Conservation (phyloP, 2,113 vertebrate species). For the Sisor rabdophorus region DNA sequence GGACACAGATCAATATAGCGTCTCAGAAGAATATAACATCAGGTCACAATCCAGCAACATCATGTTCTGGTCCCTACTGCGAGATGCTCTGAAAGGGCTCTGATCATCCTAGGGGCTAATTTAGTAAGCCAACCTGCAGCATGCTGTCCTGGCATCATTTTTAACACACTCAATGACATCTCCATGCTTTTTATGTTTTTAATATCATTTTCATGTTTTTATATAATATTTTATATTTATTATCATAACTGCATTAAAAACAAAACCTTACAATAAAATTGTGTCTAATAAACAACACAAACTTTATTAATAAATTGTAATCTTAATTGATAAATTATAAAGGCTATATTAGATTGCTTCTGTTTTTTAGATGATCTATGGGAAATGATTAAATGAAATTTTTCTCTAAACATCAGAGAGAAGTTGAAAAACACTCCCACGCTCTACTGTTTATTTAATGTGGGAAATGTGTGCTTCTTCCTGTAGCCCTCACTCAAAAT, state of each 20-base stretch:
- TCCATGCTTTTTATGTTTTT: not conserved
- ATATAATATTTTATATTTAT: not conserved
- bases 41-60: constrained; percentile 59
- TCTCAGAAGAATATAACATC: constrained; percentile 40
- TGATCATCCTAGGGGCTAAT: constrained; percentile 35
- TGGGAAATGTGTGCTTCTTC: constrained; percentile 21
- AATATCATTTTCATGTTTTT: not conserved
- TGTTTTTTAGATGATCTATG: constrained; percentile 7
- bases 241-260: not conserved
- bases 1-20: constrained; percentile 30
- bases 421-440: constrained; percentile 31
- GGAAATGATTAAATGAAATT: constrained; percentile 22
- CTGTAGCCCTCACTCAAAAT: constrained; percentile 40
- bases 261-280: not conserved
- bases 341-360: not conserved
- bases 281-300: not conserved
- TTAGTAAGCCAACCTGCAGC: constrained; percentile 38
- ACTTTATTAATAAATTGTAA: no score
- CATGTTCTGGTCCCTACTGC: constrained; percentile 55
- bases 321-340: not conserved
- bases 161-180: constrained; percentile 9
- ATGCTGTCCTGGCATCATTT: constrained; percentile 13
- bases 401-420: constrained; percentile 17
- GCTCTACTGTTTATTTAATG: constrained; percentile 21
- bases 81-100: constrained; percentile 37